Conservation (phyloP, 2,113 vertebrate species). For the Piliocolobus tephrosceles region DNA sequence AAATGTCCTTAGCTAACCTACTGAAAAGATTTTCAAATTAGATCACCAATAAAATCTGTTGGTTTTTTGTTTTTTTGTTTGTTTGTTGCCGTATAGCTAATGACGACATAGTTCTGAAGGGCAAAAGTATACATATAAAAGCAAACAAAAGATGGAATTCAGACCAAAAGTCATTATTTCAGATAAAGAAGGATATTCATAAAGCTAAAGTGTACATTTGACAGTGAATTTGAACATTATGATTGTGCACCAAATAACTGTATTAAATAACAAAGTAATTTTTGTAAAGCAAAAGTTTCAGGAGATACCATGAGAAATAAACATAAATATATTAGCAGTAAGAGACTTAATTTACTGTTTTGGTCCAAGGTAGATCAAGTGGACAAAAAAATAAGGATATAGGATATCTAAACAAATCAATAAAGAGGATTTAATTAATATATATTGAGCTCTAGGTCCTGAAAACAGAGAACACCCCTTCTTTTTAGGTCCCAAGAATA, state of each 20-base stretch:
- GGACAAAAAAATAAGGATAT: background rate
- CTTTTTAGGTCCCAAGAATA: background rate
- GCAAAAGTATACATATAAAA: background rate
- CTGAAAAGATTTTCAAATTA: background rate
- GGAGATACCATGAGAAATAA: background rate
- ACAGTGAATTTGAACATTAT: background rate
- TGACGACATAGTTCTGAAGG: constrained; percentile 7
- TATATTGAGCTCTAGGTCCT: background rate
- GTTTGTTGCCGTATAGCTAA: background rate
- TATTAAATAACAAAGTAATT: background rate
- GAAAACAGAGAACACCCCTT: background rate
- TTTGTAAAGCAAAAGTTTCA: background rate
- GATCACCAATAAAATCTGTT: background rate
- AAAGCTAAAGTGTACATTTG: background rate
- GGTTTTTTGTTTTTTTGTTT: too few relatives aligned
- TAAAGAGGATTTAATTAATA: background rate
- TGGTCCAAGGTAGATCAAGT: background rate
- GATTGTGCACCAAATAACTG: background rate
- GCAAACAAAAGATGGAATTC: background rate
- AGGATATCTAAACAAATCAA: background rate
- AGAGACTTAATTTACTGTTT: background rate
- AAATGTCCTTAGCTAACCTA: background rate
- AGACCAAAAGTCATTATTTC: background rate
- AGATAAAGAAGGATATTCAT: background rate
- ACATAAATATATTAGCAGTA: background rate